Evolutionary conservation across 2,113 vertebrate genomes (phyloP).

Genomic region (Serilophus lunatus): DNA sequence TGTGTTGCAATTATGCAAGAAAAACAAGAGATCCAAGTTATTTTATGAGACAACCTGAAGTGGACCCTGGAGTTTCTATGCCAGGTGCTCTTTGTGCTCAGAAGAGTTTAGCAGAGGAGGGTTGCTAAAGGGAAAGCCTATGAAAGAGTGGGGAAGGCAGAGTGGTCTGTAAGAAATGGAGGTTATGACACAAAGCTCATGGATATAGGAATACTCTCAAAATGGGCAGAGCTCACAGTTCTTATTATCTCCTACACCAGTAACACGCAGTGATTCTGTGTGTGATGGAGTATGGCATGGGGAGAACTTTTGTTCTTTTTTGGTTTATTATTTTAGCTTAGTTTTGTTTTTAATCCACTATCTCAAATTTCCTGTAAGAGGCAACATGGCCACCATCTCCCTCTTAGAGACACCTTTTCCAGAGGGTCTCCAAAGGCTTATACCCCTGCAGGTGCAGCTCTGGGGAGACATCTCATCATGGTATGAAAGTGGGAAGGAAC

Average conservation of each 20-base stretch:
- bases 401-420: neutral
- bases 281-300: neutral
- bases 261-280: neutral
- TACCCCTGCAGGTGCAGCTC: neutral
- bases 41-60: slow-evolving; percentile 29
- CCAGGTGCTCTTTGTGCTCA: neutral
- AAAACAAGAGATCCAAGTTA: slow-evolving; percentile 43
- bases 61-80: neutral
- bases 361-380: neutral
- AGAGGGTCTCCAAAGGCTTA: neutral
- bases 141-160: neutral
- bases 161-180: neutral
- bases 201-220: neutral
- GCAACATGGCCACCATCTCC: neutral
- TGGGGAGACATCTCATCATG: neutral
- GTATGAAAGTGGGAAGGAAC: neutral
- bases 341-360: neutral
- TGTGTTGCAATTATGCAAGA: slow-evolving; percentile 36
- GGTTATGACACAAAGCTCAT: neutral
- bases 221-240: neutral
- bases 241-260: neutral
- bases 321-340: neutral
- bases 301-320: neutral
- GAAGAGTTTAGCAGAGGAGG: neutral
- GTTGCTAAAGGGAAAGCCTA: neutral